Conservation (phyloP, 2,797 vertebrate genomes). For the Hypotaenidia philippensis region DNA sequence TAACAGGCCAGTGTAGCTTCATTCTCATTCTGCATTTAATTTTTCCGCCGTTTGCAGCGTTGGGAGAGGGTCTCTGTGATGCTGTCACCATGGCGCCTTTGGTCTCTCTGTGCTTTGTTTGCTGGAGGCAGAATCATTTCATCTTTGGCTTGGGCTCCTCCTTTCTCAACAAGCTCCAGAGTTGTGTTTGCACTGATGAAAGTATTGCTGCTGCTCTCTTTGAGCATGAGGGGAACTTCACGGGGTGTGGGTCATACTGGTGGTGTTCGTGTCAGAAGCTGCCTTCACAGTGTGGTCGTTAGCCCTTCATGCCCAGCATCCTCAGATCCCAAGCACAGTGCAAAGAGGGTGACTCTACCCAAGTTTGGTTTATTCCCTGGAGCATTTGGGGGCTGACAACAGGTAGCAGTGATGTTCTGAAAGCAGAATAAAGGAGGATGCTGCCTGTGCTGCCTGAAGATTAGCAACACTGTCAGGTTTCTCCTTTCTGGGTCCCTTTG, state of each 20-base stretch:
- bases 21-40: not conserved
- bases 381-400: not conserved
- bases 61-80: not conserved
- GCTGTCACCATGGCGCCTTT: accelerated
- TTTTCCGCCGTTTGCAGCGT: accelerated
- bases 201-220: not conserved
- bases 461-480: not conserved
- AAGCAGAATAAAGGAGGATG: not conserved
- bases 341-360: not conserved
- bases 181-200: not conserved
- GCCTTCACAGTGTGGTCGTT: accelerated
- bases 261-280: accelerated
- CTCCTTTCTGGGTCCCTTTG: not conserved
- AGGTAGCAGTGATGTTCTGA: not conserved
- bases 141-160: not conserved
- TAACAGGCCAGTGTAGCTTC: not conserved
- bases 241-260: not conserved
- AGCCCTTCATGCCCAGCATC: accelerated
- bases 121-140: not conserved
- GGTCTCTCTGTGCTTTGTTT: not conserved
- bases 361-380: not conserved
- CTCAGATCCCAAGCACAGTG: too few relatives aligned
- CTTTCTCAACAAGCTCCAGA: not conserved
- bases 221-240: accelerated
- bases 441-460: not conserved